Base-by-base conservation (phyloP, 2,797 vertebrate species). In the Esox lucius region DNA sequence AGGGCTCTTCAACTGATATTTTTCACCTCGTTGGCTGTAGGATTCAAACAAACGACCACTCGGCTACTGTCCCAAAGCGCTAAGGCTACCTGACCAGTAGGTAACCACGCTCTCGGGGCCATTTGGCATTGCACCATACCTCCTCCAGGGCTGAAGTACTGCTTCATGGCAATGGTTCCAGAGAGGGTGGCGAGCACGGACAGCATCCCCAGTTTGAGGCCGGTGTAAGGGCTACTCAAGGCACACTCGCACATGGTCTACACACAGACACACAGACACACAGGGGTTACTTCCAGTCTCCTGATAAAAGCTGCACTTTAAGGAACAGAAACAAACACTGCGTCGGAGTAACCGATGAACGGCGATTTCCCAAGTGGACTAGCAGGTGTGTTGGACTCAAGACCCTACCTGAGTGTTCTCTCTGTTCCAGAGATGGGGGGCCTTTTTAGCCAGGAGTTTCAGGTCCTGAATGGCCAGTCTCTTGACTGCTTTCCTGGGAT, bases 211-310 rank as follows among this genome's bases (percentile, higher is more conserved):
- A 98, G 92, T 80, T 98, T 99, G 84, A 99, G 87, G 83, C 95
- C 96, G 91, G 95, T 95, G 33, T 99, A 98, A 1, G 98, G 98
- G 77, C 95, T 96, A 42, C 91, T 94, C 83, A 99, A 91, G 59
- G 98, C 97, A 87, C 96, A 99, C 80, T 99, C 97, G 85, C 98
- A 99, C 67, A 99, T 93, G 4, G 91, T 93, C 98, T 99, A 85
- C 49, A 88, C 76, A 70, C 28, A 88, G 15, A 8, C n/a, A n/a
- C n/a, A 42, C 39, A 42, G 5, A 42, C 39, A 42, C 39, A 42
- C 39, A 42, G 39, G 35, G 39, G 28, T 31, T 31, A 31, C 28
- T 3, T 31, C 31, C 28, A 46, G 13, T 9, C 42, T 11, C 46
- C 42, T 46, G 42, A 13, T 46, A 42, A 9, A 46, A 46, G 7